Evolutionary conservation across 2,797 vertebrate species (phyloP), one percentile per base, ranked within the genome.

Genomic region (Oreonectes daqikongensis): DNA sequence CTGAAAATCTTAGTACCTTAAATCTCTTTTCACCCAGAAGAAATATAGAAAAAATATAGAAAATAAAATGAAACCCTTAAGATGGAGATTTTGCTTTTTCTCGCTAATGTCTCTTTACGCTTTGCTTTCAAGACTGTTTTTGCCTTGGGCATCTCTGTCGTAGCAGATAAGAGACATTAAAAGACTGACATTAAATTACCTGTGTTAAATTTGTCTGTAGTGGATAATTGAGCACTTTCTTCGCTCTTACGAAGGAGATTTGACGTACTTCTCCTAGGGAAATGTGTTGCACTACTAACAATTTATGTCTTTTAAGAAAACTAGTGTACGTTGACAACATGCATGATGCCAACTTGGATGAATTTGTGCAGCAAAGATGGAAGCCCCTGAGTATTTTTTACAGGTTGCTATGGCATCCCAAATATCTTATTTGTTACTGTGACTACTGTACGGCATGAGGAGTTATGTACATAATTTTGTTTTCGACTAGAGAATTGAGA

Each of bases 211-310:
- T 55, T 77, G 77, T 76, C 80, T 79, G 66, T 44, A 77, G 77
- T 78, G 77, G 66, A 79, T 84, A 79, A 84, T 80, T 81, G 69
- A 79, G 38, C 82, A 79, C 65, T 79, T 81, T 80, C 46, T 63
- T 26, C 44, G 24, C 60, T 64, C 32, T 74, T 42, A 64, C 15
- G 24, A 55, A 69, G 40, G 44, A 60, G 46, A 59, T 78, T 79
- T 61, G 50, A 50, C 53, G 48, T 44, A 64, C 40, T 55, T 15
- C 69, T 71, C 64, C 69, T 5, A 74, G 20, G 38, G 57, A 80
- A 75, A 71, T 75, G 72, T 53, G 60, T 55, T 55, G 52, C 67
- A 53, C 46, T 17, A 26, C 17, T 42, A 53, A 75, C 68, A 75
- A 78, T 81, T 74, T 48, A 81, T 40, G 46, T 74, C 72, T 40